phyloP scores from a whole-genome alignment of 2,888 invertebrate genomes.

The Masnerella sp. region DNA sequence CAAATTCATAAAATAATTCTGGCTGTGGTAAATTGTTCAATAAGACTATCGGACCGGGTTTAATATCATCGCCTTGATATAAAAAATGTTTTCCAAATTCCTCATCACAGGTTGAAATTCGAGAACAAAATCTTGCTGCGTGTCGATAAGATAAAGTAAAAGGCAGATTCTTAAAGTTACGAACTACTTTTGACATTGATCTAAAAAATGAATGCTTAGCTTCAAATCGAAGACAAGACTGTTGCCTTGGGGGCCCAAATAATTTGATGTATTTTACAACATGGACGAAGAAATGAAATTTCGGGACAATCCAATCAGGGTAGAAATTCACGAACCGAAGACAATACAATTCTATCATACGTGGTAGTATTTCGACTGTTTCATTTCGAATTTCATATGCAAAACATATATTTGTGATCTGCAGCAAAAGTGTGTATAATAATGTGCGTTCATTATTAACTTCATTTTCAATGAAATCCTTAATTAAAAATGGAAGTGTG shows the following conservation, averaged over 20 bases:
- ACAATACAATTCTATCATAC: slow-evolving; percentile 58
- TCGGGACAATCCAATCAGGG: slow-evolving; percentile 51
- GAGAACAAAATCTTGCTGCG: slow-evolving; percentile 31
- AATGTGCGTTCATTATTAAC: slow-evolving; percentile 28
- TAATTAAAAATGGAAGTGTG: not conserved
- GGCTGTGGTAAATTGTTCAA: slow-evolving; percentile 29
- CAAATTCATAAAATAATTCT: slow-evolving; percentile 10
- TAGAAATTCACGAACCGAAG: slow-evolving; percentile 30
- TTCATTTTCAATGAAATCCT: not conserved
- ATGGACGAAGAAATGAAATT: slow-evolving; percentile 58
- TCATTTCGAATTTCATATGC: slow-evolving; percentile 57
- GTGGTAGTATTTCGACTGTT: slow-evolving; percentile 49
- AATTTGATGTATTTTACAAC: slow-evolving; percentile 38
- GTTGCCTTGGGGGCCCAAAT: slow-evolving; percentile 31
- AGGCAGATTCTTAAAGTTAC: slow-evolving; percentile 16
- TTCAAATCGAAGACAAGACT: slow-evolving; percentile 17
- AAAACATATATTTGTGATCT: slow-evolving; percentile 60
- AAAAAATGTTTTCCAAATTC: slow-evolving; percentile 37
- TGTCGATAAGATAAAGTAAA: slow-evolving; percentile 20
- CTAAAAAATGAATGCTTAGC: slow-evolving; percentile 7
- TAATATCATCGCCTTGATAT: slow-evolving; percentile 41
- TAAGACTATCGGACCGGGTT: slow-evolving; percentile 30
- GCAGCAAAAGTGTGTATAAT: slow-evolving; percentile 47
- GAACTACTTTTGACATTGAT: slow-evolving; percentile 7
- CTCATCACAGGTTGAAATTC: slow-evolving; percentile 46